A percentile compares a stretch with the other conserved stretches of the same genome.
Evolutionary conservation across 2,888 invertebrate genomes (phyloP).

Genomic region (Drosophila prolongata): DNA sequence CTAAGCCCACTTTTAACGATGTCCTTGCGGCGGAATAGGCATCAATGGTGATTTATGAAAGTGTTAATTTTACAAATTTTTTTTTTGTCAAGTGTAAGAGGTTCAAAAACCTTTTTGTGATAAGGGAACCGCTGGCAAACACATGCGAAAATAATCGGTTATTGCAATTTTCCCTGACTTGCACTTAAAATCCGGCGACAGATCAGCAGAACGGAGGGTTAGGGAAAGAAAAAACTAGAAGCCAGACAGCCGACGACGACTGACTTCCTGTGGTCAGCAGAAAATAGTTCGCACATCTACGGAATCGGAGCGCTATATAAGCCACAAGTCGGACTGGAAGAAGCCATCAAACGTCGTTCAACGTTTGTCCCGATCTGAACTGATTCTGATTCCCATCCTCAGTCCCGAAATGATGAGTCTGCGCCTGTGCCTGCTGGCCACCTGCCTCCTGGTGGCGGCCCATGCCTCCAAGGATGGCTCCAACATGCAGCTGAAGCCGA

Average conservation of each 20-base stretch:
- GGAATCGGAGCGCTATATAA: conserved; percentile 56
- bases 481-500: conserved; percentile 57
- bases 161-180: conserved; percentile 31
- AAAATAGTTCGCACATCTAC: conserved; percentile 1
- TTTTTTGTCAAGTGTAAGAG: conserved; percentile 27
- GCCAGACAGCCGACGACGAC: conserved; percentile 10
- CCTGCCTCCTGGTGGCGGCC: conserved; percentile 61
- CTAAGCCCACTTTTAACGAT: too few species aligned
- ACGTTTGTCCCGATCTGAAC: conserved; percentile 67
- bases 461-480: conserved; percentile 58
- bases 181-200: conserved; percentile 36
- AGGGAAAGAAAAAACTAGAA: neutral
- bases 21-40: too few species aligned
- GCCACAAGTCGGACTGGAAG: neutral
- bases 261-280: conserved; percentile 38
- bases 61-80: neutral
- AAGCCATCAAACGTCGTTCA: conserved; percentile 65
- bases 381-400: conserved; percentile 16
- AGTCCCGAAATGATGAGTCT: conserved; percentile 51
- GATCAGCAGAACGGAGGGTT: conserved; percentile 62
- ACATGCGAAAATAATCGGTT: conserved; percentile 46
- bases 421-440: conserved; percentile 67
- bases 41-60: neutral
- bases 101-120: conserved; percentile 61
- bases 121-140: conserved; percentile 23